Conservation (phyloP, 1,140 invertebrate genomes). For the Bombus affinis region DNA sequence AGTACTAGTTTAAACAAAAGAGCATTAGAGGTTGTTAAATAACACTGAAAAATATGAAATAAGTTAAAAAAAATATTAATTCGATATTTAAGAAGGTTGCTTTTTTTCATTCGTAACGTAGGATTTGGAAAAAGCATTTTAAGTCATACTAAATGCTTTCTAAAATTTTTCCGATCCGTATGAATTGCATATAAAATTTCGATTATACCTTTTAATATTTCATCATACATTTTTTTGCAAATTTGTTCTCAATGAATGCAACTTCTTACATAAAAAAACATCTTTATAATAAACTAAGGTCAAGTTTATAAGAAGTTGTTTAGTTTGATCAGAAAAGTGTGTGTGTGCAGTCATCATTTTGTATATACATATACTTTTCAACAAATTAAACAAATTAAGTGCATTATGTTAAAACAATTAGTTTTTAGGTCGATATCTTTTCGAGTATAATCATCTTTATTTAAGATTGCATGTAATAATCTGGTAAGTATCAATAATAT, state of each 20-base stretch:
- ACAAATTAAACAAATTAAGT: background rate
- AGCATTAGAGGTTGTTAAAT: background rate
- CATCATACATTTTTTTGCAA: background rate
- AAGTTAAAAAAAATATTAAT: background rate
- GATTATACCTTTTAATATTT: background rate
- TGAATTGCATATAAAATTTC: background rate
- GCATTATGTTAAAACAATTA: slow-evolving; percentile 24
- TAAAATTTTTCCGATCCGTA: background rate
- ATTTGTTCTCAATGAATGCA: background rate
- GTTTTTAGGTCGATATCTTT: background rate
- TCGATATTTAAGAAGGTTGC: background rate
- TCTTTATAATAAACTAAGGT: background rate
- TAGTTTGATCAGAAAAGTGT: slow-evolving; percentile 2
- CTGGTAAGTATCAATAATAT: slow-evolving; percentile 1
- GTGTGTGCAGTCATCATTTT: background rate
- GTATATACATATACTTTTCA: background rate
- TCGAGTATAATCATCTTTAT: background rate
- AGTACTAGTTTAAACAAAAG: background rate
- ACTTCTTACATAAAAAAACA: background rate
- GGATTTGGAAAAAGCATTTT: background rate
- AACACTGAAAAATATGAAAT: background rate
- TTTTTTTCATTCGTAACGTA: background rate
- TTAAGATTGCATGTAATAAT: background rate
- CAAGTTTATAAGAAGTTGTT: slow-evolving; percentile 13
- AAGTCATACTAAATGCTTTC: background rate